Evolutionary conservation across 2,113 vertebrate genomes (phyloP), one percentile per base, ranked within the genome.

Genomic region (Meleagris gallopavo): DNA sequence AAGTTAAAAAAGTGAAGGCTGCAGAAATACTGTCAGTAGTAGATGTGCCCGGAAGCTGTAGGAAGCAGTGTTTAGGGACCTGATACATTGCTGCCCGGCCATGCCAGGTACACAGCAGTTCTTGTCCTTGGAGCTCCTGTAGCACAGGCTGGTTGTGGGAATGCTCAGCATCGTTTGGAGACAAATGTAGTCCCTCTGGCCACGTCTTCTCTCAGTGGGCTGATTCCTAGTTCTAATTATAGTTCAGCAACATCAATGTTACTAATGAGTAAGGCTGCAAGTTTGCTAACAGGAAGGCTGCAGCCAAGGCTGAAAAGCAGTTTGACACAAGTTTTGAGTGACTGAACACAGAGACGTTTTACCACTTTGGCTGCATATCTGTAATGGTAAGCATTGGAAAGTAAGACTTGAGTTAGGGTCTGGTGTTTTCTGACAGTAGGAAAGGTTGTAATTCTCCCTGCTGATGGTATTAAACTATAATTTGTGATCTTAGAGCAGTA

Each of bases 401-500:
- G 78, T 54, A 43, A 41, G 58, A 40, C 54, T 17, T 61, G 58
- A 85, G 66, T 70, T 29, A 86, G 52, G 25, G 41, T 62, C 74
- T 2, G 5, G 13, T 15, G 34, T 77, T 50, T 85, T 13, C 67
- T 92, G 64, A 50, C n/a, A 73, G 32, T 76, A 32, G n/a, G 9
- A 77, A 67, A 76, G 32, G 22, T 32, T 36, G 13, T 83, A 91
- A 83, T 94, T 88, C 77, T 74, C 79, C 82, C 79, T 91, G 73
- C 32, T 81, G 18, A 46, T 67, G 46, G 13, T 52, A 64, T 95
- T 90, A 81, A 89, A 67, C 52, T 77, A 17, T 71, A 81, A 78
- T 81, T 91, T 83, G 24, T 72, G 52, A 48, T 93, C 82, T 94
- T 77, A 60, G 46, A 43, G 76, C 30, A 64, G n/a, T 1, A n/a